These are phyloP conservation scores for Acanthosepion pharaonis DNA, from an alignment of 2,888 invertebrate species.

Conservation along the genomic window DNA sequence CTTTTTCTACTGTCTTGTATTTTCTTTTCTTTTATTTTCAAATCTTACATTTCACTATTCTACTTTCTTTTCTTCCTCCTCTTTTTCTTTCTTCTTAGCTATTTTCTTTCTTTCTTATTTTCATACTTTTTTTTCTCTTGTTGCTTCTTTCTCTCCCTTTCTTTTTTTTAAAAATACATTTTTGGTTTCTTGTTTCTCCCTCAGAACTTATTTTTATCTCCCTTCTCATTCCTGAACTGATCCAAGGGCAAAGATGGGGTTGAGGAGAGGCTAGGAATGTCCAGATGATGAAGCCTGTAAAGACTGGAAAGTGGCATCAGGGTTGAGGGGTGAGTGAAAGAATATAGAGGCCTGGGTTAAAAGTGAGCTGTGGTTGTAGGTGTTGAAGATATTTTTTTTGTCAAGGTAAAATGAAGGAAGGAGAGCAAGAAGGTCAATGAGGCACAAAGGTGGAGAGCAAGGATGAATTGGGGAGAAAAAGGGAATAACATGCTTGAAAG, in stretches of 20 bases:
- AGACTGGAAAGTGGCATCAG: background rate
- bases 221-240: background rate
- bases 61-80: background rate
- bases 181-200: background rate
- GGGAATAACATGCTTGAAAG: background rate
- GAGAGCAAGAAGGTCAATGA: background rate
- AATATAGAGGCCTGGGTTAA: background rate
- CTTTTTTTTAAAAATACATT: background rate
- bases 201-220: no score
- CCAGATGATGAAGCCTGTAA: constrained; percentile 33
- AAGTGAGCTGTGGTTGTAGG: background rate
- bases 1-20: background rate
- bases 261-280: background rate
- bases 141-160: background rate
- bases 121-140: background rate
- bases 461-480: background rate
- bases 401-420: background rate
- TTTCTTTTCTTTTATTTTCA: background rate
- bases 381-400: background rate
- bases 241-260: background rate
- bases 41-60: background rate
- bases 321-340: background rate
- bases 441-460: background rate
- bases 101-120: background rate
- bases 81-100: background rate